Evolutionary conservation across 2,888 invertebrate genomes (phyloP), one percentile per base, ranked within the genome.

Genomic region (Malthinus seriepunctatus): DNA sequence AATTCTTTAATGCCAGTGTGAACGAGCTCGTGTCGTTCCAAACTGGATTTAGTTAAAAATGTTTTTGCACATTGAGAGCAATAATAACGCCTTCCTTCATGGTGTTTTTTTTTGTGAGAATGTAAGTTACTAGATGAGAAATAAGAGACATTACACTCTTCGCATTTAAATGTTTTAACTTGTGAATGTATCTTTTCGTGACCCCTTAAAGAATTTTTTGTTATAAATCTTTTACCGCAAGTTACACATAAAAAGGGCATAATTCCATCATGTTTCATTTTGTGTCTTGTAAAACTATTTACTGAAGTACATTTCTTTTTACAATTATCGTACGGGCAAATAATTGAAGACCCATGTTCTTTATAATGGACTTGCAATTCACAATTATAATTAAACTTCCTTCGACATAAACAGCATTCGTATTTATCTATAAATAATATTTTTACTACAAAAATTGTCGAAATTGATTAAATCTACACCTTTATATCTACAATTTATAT

Each of bases 191-290:
- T 73, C 60, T 73, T 73, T 67, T 74, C 74, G 50, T 74, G 74
- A 38, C 70, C 70, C 8, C 64, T 69, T 56, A 74, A 61, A 8
- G 71, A 72, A 52, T 69, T 71, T 60, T 69, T 72, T n/a, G 71
- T 72, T 8, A 64, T 62, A 47, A 74, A 74, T 33, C 67, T 66
- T 67, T 74, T 74, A 32, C 74, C 74, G 62, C 74, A 74, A 23
- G 70, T 69, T 5, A 71, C 71, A 64, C 74, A 74, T 11, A 74
- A 57, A 61, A 67, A 74, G 6, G 68, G 67, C 23, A 67, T 62
- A 46, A 67, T 69, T 39, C 69, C 71, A 55, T 67, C 67, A 56
- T 73, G 73, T 54, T 63, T 66, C 57, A 67, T 62, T 60, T 69
- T 57, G 50, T 73, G 73, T 11, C 66, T 69, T 56, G 67, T 67